Conservation (phyloP, 2,113 vertebrate genomes). For the Scytalopus superciliaris region DNA sequence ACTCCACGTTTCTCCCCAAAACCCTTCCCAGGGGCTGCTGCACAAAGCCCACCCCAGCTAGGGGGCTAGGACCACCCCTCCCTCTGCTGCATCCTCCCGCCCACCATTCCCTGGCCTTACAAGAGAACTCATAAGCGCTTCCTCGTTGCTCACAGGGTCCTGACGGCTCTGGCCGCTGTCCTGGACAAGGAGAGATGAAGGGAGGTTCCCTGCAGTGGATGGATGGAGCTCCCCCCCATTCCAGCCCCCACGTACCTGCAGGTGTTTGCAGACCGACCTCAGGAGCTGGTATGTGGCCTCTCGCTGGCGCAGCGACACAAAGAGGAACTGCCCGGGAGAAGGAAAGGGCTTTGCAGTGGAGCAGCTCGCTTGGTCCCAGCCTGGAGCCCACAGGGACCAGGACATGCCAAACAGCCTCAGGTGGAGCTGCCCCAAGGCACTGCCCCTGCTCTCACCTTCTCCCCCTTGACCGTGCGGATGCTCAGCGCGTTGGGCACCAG, state of each 20-base stretch:
- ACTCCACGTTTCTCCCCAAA: accelerated
- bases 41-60: neutral
- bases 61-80: accelerated
- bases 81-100: neutral
- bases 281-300: slow-evolving; percentile 83
- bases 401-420: accelerated
- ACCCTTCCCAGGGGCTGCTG: accelerated
- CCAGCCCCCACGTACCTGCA: slow-evolving; percentile 60
- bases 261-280: slow-evolving; percentile 74
- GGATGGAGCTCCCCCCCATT: neutral
- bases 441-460: slow-evolving; percentile 71
- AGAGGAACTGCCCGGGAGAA: slow-evolving; percentile 72
- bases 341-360: neutral
- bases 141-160: slow-evolving; percentile 66
- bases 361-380: accelerated
- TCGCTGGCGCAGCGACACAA: slow-evolving; percentile 80
- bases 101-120: slow-evolving; percentile 20
- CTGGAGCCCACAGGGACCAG: neutral
- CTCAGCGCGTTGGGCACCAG: slow-evolving; percentile 87
- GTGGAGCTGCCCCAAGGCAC: neutral
- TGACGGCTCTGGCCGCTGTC: slow-evolving; percentile 62
- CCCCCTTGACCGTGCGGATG: slow-evolving; percentile 77
- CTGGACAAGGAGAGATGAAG: slow-evolving; percentile 35
- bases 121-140: slow-evolving; percentile 63
- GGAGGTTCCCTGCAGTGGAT: neutral